A percentile compares a stretch with the other conserved stretches of the same genome.
Evolutionary conservation across 2,888 invertebrate genomes (phyloP).

Genomic region (Colostygia pectinataria): DNA sequence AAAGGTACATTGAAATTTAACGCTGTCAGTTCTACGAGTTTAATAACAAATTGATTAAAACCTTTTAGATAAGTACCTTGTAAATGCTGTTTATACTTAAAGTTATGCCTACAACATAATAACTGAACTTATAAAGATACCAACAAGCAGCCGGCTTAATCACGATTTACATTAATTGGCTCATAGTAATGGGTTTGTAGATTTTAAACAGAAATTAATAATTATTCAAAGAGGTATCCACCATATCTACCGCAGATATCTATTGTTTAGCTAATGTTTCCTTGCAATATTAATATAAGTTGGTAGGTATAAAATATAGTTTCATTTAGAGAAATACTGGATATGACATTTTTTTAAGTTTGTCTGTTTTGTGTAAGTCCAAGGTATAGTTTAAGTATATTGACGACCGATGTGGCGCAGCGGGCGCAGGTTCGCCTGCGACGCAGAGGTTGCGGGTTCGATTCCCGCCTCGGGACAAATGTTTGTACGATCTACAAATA

Average conservation of each 20-base stretch:
- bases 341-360: neutral
- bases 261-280: conserved; percentile 55
- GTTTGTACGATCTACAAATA: too few species aligned
- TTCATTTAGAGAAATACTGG: conserved; percentile 11
- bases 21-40: too few species aligned
- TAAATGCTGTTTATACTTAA: neutral
- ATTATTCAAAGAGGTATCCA: conserved; percentile 60
- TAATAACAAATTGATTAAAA: too few species aligned
- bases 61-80: too few species aligned
- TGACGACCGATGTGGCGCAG: too few species aligned
- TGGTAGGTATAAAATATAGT: conserved; percentile 13
- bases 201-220: conserved; percentile 52
- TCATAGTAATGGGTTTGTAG: conserved; percentile 22
- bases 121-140: conserved; percentile 12
- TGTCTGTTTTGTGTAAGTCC: too few species aligned
- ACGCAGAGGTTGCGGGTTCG: too few species aligned
- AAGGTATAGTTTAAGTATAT: too few species aligned
- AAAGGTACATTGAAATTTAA: too few species aligned
- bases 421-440: too few species aligned
- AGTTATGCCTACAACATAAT: conserved; percentile 7
- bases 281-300: conserved; percentile 43
- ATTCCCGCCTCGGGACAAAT: too few species aligned
- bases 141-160: conserved; percentile 18
- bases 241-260: conserved; percentile 46
- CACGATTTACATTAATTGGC: conserved; percentile 25